Evolutionary conservation across 1,140 invertebrate genomes (phyloP).

Genomic region (Tribolium castaneum): DNA sequence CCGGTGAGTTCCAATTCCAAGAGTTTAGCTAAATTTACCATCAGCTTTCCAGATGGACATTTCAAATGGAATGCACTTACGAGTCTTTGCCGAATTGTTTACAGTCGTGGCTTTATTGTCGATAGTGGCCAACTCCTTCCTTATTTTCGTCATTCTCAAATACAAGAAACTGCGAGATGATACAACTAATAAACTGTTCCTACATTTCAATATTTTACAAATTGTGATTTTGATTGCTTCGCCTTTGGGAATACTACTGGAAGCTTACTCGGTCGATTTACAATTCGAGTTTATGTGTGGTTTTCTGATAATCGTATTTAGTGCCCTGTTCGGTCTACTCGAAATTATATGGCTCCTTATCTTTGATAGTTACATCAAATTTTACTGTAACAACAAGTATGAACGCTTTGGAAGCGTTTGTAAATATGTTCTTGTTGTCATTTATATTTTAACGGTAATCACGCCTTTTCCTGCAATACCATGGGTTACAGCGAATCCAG

Average conservation of each 20-base stretch:
- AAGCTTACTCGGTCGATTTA: no score
- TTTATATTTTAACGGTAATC: neutral
- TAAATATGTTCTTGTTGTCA: neutral
- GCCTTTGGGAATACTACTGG: no score
- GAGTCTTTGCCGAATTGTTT: neutral
- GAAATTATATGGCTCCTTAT: neutral
- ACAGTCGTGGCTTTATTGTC: conserved; percentile 11
- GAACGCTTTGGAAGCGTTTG: neutral
- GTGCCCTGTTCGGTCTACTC: no score
- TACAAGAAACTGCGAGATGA: conserved; percentile 31
- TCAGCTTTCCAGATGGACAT: neutral
- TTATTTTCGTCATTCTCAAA: conserved; percentile 43
- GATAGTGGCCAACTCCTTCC: neutral
- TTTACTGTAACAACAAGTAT: neutral
- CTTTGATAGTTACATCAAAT: conserved; percentile 11
- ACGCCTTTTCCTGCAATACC: neutral
- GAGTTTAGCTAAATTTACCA: no score
- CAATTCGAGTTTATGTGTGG: no score
- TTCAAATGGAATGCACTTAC: neutral
- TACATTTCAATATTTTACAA: conserved; percentile 34
- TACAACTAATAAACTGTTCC: conserved; percentile 35
- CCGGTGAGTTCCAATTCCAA: neutral
- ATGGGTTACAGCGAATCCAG: neutral
- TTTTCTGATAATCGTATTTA: no score
- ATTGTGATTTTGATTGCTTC: neutral